Evolutionary conservation across 2,113 vertebrate species (phyloP).

Genomic region (Rhinoderma darwinii): DNA sequence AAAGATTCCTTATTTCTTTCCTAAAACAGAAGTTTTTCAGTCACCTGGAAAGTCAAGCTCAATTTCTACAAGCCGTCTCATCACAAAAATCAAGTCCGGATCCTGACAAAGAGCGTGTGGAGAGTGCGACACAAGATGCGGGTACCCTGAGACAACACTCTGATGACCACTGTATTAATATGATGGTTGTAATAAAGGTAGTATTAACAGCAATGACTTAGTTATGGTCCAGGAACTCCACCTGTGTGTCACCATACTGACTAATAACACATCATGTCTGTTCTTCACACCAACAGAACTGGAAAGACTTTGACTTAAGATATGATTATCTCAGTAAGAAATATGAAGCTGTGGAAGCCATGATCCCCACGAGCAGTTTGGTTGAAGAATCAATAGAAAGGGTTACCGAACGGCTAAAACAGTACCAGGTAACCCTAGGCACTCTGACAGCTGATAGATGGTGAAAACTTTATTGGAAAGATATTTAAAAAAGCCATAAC

Average conservation of each 20-base stretch:
- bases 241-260: background rate
- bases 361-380: slow-evolving; percentile 73
- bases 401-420: slow-evolving; percentile 72
- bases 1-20: background rate
- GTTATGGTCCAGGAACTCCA: background rate
- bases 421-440: slow-evolving; percentile 77
- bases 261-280: background rate
- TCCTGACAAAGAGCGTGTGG: slow-evolving; percentile 65
- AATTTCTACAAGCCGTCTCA: slow-evolving; percentile 71
- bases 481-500: background rate
- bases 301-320: slow-evolving; percentile 82
- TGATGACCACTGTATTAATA: slow-evolving; percentile 68
- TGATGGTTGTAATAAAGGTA: slow-evolving; percentile 82
- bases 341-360: slow-evolving; percentile 72
- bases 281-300: slow-evolving; percentile 72
- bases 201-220: background rate
- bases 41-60: slow-evolving; percentile 72
- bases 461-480: no score
- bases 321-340: slow-evolving; percentile 73
- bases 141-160: slow-evolving; percentile 70
- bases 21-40: slow-evolving; percentile 79
- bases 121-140: slow-evolving; percentile 73
- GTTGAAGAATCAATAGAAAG: slow-evolving; percentile 80
- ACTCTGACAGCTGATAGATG: background rate
- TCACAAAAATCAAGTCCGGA: slow-evolving; percentile 68